phyloP scores from a whole-genome alignment of 2,113 vertebrate genomes.

The Euleptes europaea region DNA sequence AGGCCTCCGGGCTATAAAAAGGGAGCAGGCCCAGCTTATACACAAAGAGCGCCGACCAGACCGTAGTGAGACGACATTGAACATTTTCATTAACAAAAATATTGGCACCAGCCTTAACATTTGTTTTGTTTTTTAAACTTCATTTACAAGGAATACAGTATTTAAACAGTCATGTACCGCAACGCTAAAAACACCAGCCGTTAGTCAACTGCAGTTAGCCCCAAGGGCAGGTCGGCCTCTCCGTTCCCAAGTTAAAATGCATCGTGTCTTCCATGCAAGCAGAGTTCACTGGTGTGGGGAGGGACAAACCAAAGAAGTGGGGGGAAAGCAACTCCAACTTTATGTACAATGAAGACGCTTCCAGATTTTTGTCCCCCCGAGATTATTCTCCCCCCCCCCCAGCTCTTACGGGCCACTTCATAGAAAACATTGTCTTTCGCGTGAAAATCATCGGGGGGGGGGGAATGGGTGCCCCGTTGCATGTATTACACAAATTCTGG shows the following conservation, averaged over 20 bases:
- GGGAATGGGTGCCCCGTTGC: background rate
- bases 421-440: background rate
- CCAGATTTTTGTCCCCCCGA: constrained; percentile 61
- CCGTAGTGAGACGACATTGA: constrained; percentile 82
- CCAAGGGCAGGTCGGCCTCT: constrained; percentile 67
- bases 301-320: background rate
- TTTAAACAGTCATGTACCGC: constrained; percentile 74
- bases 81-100: constrained; percentile 83
- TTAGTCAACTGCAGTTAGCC: constrained; percentile 72
- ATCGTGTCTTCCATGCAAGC: constrained; percentile 52
- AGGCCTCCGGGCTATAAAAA: constrained; percentile 81
- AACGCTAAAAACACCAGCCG: constrained; percentile 73
- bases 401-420: background rate
- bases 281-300: background rate
- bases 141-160: constrained; percentile 81
- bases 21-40: constrained; percentile 79
- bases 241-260: constrained; percentile 27
- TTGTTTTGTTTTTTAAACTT: constrained; percentile 69
- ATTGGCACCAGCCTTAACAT: constrained; percentile 82
- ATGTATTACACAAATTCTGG: background rate
- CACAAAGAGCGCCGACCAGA: constrained; percentile 78
- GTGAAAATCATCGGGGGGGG: background rate
- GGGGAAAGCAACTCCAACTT: constrained; percentile 56
- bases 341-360: constrained; percentile 67
- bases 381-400: background rate